These are phyloP conservation scores for Epinephelus moara DNA, from an alignment of 2,113 vertebrate species.

Conservation along the genomic window DNA sequence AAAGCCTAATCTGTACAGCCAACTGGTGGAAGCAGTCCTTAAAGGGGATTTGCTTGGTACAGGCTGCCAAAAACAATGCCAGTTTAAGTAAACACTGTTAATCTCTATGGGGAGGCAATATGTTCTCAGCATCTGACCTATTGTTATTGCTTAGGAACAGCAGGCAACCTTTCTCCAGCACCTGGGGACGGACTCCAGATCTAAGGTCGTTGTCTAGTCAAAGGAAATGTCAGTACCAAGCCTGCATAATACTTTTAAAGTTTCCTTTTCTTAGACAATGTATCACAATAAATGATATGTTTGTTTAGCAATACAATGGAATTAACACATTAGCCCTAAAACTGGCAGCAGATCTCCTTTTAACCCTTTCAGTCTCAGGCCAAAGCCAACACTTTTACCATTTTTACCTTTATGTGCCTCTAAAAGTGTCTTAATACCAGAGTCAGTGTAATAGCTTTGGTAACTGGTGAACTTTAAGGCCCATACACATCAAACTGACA, in stretches of 20 bases:
- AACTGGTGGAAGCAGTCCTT: constrained; percentile 22
- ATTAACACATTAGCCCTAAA: too few relatives aligned
- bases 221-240: constrained; percentile 45
- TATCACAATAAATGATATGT: background rate
- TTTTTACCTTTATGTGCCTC: background rate
- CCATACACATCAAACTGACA: too few relatives aligned
- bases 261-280: constrained; percentile 5
- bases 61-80: constrained; percentile 28
- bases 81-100: constrained; percentile 23
- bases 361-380: background rate
- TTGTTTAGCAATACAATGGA: background rate
- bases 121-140: constrained; percentile 18
- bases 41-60: constrained; percentile 14
- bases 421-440: too few relatives aligned
- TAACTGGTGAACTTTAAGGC: background rate
- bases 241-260: background rate
- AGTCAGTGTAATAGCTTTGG: background rate
- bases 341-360: background rate
- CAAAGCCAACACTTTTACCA: background rate
- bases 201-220: constrained; percentile 1
- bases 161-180: constrained; percentile 30
- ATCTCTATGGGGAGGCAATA: background rate
- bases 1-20: constrained; percentile 43
- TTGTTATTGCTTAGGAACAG: constrained; percentile 30
- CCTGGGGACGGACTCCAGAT: background rate